A percentile compares a stretch with the other conserved stretches of the same genome.
Evolutionary conservation across 1,140 invertebrate genomes (phyloP).

Genomic region (Cecropterus lyciades): DNA sequence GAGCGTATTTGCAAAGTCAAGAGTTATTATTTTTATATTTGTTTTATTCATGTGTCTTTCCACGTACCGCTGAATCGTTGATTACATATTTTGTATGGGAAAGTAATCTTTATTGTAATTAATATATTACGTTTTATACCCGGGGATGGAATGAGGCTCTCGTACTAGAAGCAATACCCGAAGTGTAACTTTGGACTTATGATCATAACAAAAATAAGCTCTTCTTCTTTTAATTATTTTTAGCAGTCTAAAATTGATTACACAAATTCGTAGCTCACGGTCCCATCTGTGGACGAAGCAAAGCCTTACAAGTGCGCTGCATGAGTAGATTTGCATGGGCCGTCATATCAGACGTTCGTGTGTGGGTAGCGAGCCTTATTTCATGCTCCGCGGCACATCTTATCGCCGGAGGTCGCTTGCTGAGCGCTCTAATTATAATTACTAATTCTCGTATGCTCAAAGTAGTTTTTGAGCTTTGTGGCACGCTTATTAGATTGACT

Average conservation of each 20-base stretch:
- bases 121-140: no score
- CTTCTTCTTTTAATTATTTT: neutral
- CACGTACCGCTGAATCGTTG: no score
- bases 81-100: no score
- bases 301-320: slow-evolving; percentile 60
- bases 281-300: slow-evolving; percentile 30
- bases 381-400: slow-evolving; percentile 76
- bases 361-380: slow-evolving; percentile 66
- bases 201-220: no score
- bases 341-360: slow-evolving; percentile 53
- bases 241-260: neutral
- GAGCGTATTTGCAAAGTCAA: no score
- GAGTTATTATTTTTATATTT: no score
- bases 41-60: no score
- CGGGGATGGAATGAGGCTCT: no score
- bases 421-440: slow-evolving; percentile 73
- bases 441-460: slow-evolving; percentile 70
- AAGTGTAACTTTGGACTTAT: no score
- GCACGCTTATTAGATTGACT: slow-evolving; percentile 43
- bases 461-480: slow-evolving; percentile 64
- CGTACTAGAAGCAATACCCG: no score
- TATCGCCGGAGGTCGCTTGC: slow-evolving; percentile 71
- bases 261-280: slow-evolving; percentile 2
- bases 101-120: no score
- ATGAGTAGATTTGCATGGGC: slow-evolving; percentile 71